Evolutionary conservation across 2,888 invertebrate genomes (phyloP).

Genomic region (Dasysyrphus albostriatus): DNA sequence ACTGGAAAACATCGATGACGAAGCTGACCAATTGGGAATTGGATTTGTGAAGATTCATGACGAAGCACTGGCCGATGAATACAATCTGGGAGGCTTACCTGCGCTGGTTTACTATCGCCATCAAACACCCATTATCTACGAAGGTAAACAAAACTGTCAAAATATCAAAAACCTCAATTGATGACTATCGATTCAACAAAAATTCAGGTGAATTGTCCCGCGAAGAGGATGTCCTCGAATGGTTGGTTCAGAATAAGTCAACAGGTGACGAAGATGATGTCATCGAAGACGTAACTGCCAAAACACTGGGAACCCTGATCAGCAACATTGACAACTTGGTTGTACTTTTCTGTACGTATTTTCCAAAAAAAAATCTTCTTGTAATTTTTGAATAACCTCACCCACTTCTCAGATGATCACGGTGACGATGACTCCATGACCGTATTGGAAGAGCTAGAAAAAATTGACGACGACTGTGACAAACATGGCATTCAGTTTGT

Average conservation of each 20-base stretch:
- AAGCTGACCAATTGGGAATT: conserved; percentile 96
- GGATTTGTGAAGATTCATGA: conserved; percentile 98
- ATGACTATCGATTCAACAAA: conserved; percentile 28
- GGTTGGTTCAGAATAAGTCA: conserved; percentile 96
- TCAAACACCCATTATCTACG: conserved; percentile 97
- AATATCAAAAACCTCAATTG: conserved; percentile 34
- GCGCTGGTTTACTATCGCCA: conserved; percentile 96
- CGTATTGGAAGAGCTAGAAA: conserved; percentile 93
- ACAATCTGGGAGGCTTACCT: conserved; percentile 94
- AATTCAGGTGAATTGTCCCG: conserved; percentile 91
- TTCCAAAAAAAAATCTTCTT: conserved; percentile 3
- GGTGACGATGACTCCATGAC: conserved; percentile 95
- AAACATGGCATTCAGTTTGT: conserved; percentile 96
- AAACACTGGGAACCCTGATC: conserved; percentile 93
- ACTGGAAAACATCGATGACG: conserved; percentile 97
- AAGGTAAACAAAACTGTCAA: conserved; percentile 86
- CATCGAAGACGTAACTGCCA: conserved; percentile 96
- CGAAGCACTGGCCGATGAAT: conserved; percentile 95
- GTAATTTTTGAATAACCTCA: conserved; percentile 16
- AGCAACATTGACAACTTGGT: conserved; percentile 95
- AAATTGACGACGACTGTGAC: conserved; percentile 97
- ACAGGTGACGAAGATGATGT: conserved; percentile 97
- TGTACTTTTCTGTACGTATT: conserved; percentile 93
- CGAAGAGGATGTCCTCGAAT: conserved; percentile 96
- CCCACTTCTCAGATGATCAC: conserved; percentile 90